These are phyloP conservation scores for Pseudomyrmex sp. DNA, from an alignment of 1,140 invertebrate genomes.

Conservation along the genomic window DNA sequence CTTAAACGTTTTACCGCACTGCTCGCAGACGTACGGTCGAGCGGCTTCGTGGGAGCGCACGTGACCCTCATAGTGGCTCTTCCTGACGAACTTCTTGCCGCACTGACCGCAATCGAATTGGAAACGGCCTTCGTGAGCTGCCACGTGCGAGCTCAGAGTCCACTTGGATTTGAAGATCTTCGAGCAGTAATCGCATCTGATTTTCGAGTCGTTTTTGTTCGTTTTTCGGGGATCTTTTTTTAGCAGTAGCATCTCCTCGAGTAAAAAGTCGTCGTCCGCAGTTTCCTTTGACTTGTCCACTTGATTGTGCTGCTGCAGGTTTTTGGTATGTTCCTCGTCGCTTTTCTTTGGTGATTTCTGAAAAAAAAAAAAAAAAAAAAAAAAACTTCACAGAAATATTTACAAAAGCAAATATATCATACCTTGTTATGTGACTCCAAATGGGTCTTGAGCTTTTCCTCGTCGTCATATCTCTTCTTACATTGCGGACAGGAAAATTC, in stretches of 20 bases:
- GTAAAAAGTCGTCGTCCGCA: conserved; percentile 79
- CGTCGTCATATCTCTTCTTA: conserved; percentile 79
- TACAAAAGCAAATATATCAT: conserved; percentile 32
- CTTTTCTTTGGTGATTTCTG: conserved; percentile 19
- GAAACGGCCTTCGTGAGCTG: conserved; percentile 82
- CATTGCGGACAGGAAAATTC: conserved; percentile 69
- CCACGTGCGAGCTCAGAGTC: conserved; percentile 83
- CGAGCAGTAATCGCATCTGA: conserved; percentile 83
- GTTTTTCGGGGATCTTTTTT: conserved; percentile 75
- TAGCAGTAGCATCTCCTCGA: conserved; percentile 82
- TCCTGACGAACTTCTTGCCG: conserved; percentile 83
- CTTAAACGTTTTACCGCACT: conserved; percentile 83
- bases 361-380: conserved; percentile 7
- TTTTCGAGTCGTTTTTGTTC: conserved; percentile 67
- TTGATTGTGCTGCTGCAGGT: conserved; percentile 65
- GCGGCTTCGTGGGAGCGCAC: conserved; percentile 82
- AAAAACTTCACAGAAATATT: background rate
- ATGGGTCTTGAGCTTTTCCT: conserved; percentile 79
- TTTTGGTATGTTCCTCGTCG: conserved; percentile 69
- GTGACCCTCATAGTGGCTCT: conserved; percentile 84
- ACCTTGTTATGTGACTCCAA: conserved; percentile 80
- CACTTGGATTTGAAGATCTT: conserved; percentile 84
- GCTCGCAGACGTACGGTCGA: conserved; percentile 82
- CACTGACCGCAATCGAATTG: conserved; percentile 83
- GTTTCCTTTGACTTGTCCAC: conserved; percentile 56